These are phyloP conservation scores for Nycticryphes semicollaris DNA, from an alignment of 2,113 vertebrate species.

Conservation along the genomic window DNA sequence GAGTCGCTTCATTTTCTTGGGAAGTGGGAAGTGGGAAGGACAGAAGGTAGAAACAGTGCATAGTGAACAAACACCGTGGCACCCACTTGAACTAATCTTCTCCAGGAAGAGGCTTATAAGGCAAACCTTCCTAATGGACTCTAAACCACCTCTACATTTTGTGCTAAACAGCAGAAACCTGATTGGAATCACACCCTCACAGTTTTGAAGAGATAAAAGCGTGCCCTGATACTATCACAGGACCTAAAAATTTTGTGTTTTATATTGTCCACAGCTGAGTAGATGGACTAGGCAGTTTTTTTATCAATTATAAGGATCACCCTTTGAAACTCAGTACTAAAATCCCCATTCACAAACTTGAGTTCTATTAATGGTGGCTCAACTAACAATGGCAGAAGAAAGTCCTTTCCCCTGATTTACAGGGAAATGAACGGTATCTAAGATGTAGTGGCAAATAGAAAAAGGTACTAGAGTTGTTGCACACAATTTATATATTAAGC, in stretches of 20 bases:
- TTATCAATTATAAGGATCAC: not conserved
- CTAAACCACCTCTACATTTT: not conserved
- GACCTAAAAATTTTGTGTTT: not conserved
- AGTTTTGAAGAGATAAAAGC: not conserved
- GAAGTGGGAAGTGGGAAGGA: not conserved
- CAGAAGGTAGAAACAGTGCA: not conserved
- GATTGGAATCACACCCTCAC: not conserved
- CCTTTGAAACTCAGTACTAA: not conserved
- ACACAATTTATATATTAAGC: not conserved
- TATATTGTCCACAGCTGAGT: not conserved
- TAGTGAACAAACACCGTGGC: not conserved
- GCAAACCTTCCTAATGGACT: not conserved
- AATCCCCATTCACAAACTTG: not conserved
- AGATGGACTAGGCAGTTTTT: not conserved
- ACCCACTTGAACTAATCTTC: not conserved
- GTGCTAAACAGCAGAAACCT: not conserved
- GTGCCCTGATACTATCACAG: not conserved
- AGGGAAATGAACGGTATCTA: not conserved
- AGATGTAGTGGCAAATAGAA: not conserved
- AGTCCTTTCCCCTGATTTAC: not conserved
- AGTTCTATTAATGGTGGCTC: not conserved
- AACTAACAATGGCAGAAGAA: not conserved
- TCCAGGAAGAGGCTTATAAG: not conserved
- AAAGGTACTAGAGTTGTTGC: not conserved
- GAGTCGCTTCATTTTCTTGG: not conserved